Percentiles rank a stretch among this genome's conserved stretches.
These are phyloP conservation scores for Erythrolamprus reginae DNA, from an alignment of 2,113 vertebrate species.

Conservation along the genomic window DNA sequence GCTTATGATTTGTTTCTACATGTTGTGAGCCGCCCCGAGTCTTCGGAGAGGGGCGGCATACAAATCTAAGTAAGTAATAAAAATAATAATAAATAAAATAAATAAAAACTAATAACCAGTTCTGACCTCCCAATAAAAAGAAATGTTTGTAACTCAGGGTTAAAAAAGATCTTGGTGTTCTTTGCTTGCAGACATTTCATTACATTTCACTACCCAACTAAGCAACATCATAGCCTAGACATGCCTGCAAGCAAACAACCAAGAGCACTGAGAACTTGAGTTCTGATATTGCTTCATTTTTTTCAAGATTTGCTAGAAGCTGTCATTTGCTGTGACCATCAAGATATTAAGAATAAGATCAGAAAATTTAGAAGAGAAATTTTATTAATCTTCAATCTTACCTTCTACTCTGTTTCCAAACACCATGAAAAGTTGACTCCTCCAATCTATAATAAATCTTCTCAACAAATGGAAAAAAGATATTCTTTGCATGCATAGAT, in stretches of 20 bases:
- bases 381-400: neutral
- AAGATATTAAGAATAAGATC: neutral
- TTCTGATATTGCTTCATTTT: neutral
- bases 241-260: neutral
- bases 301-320: neutral
- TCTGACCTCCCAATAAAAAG: neutral
- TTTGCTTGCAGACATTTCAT: neutral
- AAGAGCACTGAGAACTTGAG: neutral
- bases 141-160: neutral
- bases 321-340: neutral
- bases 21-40: no score
- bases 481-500: neutral
- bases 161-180: neutral
- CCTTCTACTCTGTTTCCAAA: neutral
- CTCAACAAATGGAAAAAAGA: neutral
- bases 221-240: neutral
- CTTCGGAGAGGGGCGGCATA: no score
- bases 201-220: neutral
- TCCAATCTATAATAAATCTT: neutral
- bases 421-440: neutral
- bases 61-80: no score
- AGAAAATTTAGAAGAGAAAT: neutral
- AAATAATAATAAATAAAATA: no score
- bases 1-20: no score
- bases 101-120: neutral